Evolutionary conservation across 1,140 invertebrate genomes (phyloP).

Genomic region (Eufriesea mexicana): DNA sequence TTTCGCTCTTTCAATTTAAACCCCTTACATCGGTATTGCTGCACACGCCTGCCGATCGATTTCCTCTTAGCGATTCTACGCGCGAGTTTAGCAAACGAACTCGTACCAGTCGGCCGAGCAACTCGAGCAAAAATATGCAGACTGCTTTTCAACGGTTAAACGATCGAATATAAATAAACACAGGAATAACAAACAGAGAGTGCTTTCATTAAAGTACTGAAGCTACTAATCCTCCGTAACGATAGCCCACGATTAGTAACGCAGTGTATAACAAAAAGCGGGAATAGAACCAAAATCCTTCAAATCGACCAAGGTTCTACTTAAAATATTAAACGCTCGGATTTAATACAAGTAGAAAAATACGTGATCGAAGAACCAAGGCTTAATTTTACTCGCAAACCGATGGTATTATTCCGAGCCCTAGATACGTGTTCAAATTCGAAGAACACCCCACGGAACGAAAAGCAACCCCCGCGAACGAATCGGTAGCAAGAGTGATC

Average conservation of each 20-base stretch:
- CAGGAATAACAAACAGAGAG: not conserved
- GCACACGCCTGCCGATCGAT: conserved; percentile 16
- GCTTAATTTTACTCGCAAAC: not conserved
- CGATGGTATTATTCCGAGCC: too few species aligned
- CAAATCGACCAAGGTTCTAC: not conserved
- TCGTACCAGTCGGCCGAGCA: not conserved
- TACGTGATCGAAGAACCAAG: not conserved
- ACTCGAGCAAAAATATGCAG: too few species aligned
- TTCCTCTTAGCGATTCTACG: not conserved
- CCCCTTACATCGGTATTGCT: not conserved
- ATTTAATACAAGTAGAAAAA: conserved; percentile 36
- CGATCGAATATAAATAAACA: too few species aligned
- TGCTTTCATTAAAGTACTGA: not conserved
- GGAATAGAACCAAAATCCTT: too few species aligned
- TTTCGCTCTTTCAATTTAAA: not conserved
- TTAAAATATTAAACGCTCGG: conserved; percentile 25
- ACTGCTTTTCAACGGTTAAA: not conserved
- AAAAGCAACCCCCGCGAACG: not conserved
- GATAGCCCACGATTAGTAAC: not conserved
- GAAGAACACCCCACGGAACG: not conserved
- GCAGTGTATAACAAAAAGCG: not conserved
- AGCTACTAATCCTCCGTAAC: not conserved
- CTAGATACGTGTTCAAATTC: too few species aligned
- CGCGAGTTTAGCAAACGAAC: too few species aligned
- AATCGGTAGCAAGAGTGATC: not conserved